Evolutionary conservation across 2,113 vertebrate species (phyloP).

Genomic region (Phrynocephalus versicolor): DNA sequence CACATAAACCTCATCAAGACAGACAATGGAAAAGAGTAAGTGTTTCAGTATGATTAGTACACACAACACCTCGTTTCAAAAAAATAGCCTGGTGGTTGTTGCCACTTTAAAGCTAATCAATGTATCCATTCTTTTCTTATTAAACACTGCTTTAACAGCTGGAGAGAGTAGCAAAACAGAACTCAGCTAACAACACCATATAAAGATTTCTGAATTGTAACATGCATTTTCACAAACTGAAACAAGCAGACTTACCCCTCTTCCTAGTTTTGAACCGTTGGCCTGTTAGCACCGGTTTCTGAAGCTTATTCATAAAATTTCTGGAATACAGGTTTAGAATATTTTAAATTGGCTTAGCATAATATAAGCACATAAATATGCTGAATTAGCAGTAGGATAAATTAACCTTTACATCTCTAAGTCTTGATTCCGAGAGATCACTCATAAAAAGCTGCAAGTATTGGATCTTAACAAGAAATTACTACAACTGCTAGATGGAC

Average conservation of each 20-base stretch:
- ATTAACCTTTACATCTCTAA: neutral
- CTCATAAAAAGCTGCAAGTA: neutral
- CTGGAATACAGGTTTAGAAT: constrained; percentile 64
- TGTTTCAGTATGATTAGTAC: neutral
- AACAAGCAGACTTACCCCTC: constrained; percentile 83
- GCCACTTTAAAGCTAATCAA: neutral
- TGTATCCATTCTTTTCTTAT: neutral
- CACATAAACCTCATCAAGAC: too few relatives aligned
- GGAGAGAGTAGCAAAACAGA: neutral
- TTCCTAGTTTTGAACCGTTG: constrained; percentile 97
- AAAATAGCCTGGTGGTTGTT: neutral
- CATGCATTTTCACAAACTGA: neutral
- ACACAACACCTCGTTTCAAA: neutral
- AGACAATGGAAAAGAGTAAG: too few relatives aligned
- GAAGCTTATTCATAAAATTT: constrained; percentile 98
- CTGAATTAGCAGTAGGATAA: neutral
- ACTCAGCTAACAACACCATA: neutral
- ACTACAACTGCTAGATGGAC: neutral
- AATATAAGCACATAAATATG: neutral
- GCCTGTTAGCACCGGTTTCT: constrained; percentile 97
- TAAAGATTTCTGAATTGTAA: neutral
- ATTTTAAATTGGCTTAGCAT: neutral
- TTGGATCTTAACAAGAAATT: neutral
- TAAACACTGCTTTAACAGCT: neutral
- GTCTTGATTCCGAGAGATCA: neutral